These are phyloP conservation scores for Standfussiana lucernea DNA, from an alignment of 2,888 invertebrate genomes.

Conservation along the genomic window DNA sequence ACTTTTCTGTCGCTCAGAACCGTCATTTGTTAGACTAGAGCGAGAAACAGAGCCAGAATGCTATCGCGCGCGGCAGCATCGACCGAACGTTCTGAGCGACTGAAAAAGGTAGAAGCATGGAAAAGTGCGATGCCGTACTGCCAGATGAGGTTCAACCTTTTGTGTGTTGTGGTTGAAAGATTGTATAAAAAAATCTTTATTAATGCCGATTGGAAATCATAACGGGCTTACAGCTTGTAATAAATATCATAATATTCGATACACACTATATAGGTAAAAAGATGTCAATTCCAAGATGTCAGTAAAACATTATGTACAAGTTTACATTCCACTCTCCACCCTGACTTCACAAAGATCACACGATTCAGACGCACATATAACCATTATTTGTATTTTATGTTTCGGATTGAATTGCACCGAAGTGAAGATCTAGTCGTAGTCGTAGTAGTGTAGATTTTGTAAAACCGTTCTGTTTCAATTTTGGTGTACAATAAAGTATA, in stretches of 20 bases:
- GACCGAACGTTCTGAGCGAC: too few species aligned
- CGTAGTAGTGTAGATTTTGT: too few species aligned
- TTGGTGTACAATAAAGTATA: too few species aligned
- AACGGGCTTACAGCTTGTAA: neutral
- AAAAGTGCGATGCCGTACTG: too few species aligned
- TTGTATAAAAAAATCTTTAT: neutral
- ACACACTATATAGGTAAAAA: neutral
- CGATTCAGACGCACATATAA: slow-evolving; percentile 52
- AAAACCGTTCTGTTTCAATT: too few species aligned
- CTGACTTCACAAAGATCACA: slow-evolving; percentile 48
- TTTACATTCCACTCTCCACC: slow-evolving; percentile 59
- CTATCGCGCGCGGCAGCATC: too few species aligned
- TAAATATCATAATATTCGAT: neutral
- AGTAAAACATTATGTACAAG: slow-evolving; percentile 63
- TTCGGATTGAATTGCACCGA: slow-evolving; percentile 47
- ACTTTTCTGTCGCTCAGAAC: too few species aligned
- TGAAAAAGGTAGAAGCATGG: too few species aligned
- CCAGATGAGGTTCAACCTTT: neutral
- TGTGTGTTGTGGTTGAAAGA: neutral
- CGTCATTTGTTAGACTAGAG: too few species aligned
- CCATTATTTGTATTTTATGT: slow-evolving; percentile 53
- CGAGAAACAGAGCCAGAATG: too few species aligned
- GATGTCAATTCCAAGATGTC: slow-evolving; percentile 47
- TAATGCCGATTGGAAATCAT: neutral
- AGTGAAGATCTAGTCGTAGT: slow-evolving; percentile 5